Evolutionary conservation across 2,113 vertebrate genomes (phyloP).

Genomic region (Xyrauchen texanus): DNA sequence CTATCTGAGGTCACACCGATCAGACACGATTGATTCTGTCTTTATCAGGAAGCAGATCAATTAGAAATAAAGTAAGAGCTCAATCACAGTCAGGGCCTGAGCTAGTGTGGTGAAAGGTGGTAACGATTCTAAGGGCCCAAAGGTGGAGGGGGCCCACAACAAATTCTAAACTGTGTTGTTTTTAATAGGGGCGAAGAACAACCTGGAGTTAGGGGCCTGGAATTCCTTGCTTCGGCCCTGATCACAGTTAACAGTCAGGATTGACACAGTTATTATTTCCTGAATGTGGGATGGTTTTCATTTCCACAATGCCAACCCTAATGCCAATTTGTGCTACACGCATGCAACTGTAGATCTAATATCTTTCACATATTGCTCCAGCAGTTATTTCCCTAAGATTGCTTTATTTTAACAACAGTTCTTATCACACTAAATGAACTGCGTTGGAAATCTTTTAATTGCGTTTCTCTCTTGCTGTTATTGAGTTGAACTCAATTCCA

Average conservation of each 20-base stretch:
- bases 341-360: conserved; percentile 39
- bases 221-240: too few relatives aligned
- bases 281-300: conserved; percentile 9
- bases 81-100: neutral
- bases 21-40: conserved; percentile 16
- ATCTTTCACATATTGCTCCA: conserved; percentile 39
- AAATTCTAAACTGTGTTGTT: too few relatives aligned
- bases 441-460: conserved; percentile 53
- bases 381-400: conserved; percentile 26
- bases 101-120: too few relatives aligned
- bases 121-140: too few relatives aligned
- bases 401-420: conserved; percentile 51
- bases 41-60: conserved; percentile 5
- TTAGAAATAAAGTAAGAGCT: conserved; percentile 11
- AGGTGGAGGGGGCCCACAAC: too few relatives aligned
- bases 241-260: conserved; percentile 10
- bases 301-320: conserved; percentile 9
- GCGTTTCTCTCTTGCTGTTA: conserved; percentile 50
- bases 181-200: too few relatives aligned
- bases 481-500: conserved; percentile 57
- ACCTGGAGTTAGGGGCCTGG: too few relatives aligned
- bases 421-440: conserved; percentile 57
- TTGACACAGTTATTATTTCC: conserved; percentile 7
- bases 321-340: neutral
- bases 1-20: conserved; percentile 1